Evolutionary conservation across 2,797 vertebrate genomes (phyloP).

Genomic region (Holocentrus rufus): DNA sequence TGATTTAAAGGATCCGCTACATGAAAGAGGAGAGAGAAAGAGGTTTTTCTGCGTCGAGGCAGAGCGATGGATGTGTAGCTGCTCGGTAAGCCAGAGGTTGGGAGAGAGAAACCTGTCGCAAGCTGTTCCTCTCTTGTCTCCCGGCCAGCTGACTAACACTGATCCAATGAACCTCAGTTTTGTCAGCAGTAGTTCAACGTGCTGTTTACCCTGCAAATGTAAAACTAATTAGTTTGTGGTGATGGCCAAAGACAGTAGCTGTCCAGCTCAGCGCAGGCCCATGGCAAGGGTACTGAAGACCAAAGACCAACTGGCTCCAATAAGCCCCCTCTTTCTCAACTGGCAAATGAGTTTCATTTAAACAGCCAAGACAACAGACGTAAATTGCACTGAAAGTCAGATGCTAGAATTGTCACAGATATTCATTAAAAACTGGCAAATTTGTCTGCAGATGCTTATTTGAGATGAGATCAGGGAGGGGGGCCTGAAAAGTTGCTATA

Average conservation of each 20-base stretch:
- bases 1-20: constrained; percentile 36
- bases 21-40: constrained; percentile 8
- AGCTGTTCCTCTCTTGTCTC: constrained; percentile 52
- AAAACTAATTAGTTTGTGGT: constrained; percentile 72
- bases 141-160: constrained; percentile 59
- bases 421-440: background rate
- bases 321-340: constrained; percentile 49
- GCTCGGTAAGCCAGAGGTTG: constrained; percentile 26
- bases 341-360: constrained; percentile 44
- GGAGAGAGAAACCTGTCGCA: constrained; percentile 49
- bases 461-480: constrained; percentile 19
- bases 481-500: background rate
- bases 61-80: constrained; percentile 29
- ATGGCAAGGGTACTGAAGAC: constrained; percentile 68
- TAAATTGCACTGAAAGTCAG: constrained; percentile 36
- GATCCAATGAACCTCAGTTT: constrained; percentile 62
- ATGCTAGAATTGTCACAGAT: background rate
- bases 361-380: constrained; percentile 20
- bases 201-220: constrained; percentile 74
- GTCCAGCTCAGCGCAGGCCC: constrained; percentile 66
- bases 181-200: constrained; percentile 64
- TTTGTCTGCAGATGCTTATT: background rate
- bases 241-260: constrained; percentile 62
- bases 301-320: constrained; percentile 52
- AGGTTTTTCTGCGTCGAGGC: constrained; percentile 8